A percentile compares a stretch with the other conserved stretches of the same genome.
Evolutionary conservation across 2,113 vertebrate species (phyloP).

Genomic region (human): GRCh38 chr11:133793001-133793500

Average conservation of each 20-base stretch:
- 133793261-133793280: background rate
- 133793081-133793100: background rate
- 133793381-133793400: constrained; percentile 65
- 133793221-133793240: background rate
- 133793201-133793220: constrained; percentile 9
- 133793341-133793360: background rate
- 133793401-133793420: constrained; percentile 57
- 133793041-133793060: background rate
- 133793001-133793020: background rate
- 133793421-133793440: constrained; percentile 65
- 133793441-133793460: constrained; percentile 58
- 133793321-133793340: background rate
- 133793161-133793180: background rate
- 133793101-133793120: background rate
- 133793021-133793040: background rate
- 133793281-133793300: background rate
- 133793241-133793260: background rate
- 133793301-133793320: background rate
- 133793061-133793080: background rate
- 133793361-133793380: constrained; percentile 5
- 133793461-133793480: constrained; percentile 69
- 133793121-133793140: background rate
- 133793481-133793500: constrained; percentile 76
- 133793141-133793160: background rate
- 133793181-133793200: background rate